Evolutionary conservation across 2,113 vertebrate genomes (phyloP), one percentile per base, ranked within the genome.

Genomic region (Pampusana beccarii): DNA sequence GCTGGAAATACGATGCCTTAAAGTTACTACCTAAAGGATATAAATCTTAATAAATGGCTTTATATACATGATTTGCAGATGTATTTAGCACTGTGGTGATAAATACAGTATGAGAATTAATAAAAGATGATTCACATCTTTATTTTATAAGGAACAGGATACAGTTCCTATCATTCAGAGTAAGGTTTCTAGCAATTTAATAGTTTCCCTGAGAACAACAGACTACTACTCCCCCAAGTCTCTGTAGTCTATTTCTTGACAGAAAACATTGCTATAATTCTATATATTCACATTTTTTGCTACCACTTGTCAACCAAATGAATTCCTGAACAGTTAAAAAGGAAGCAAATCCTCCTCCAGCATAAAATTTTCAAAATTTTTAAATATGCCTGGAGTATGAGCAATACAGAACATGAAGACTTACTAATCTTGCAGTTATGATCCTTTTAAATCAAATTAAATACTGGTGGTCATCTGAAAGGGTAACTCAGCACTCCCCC

Each of bases 81-180:
- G n/a, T 50, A 88, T 61, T 67, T 77, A 90, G 69, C 28, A 44
- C 10, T 50, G 40, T n/a, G 50, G 61, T 72, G 57, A 84, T 75
- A 92, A 92, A 70, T 65, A 71, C 6, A 74, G 77, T 28, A 69
- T 8, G 25, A 57, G 14, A 96, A 94, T 69, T 57, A 92, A 88
- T 78, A 88, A 51, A 73, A 66, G 18, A 78, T n/a, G 8, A 92
- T 92, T 86, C 93, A 42, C 33, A 75, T 75, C 48, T 95, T 51
- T 80, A 67, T 86, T 88, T 95, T 86, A 92, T 86, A 94, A 79
- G 72, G 36, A 95, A 64, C 38, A 91, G 69, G 69, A 81, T 57
- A 56, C 8, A 79, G 67, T 51, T 79, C 54, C 62, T 54, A n/a
- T 77, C 58, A 61, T 31, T 58, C 38, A 25, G 34, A 84, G 23